Evolutionary conservation across 2,888 invertebrate genomes (phyloP).

Genomic region (Dynastes grantii): DNA sequence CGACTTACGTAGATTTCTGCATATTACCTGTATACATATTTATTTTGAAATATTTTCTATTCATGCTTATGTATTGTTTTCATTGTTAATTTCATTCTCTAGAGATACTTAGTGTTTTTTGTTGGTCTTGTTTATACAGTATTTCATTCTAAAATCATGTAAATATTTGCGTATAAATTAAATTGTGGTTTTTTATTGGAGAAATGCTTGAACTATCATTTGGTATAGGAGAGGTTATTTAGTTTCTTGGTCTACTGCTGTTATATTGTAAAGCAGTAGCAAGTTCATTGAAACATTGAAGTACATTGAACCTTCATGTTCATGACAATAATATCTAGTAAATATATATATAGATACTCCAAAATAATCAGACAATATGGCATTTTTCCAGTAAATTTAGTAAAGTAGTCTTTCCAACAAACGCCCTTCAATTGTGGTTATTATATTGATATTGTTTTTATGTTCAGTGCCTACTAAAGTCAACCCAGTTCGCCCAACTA

Average conservation of each 20-base stretch:
- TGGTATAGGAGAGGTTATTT: too few relatives aligned
- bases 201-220: too few relatives aligned
- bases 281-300: too few relatives aligned
- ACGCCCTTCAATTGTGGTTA: neutral
- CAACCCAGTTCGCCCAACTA: constrained; percentile 69
- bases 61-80: neutral
- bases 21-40: constrained; percentile 32
- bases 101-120: neutral
- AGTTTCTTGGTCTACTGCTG: too few relatives aligned
- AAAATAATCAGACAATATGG: neutral
- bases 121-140: neutral
- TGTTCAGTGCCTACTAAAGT: constrained; percentile 71
- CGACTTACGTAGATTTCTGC: constrained; percentile 25
- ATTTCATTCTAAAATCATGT: neutral
- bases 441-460: neutral
- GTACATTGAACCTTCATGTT: too few relatives aligned
- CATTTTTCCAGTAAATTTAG: constrained; percentile 22
- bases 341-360: too few relatives aligned
- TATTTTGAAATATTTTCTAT: constrained; percentile 2
- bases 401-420: neutral
- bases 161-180: too few relatives aligned
- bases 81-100: neutral
- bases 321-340: too few relatives aligned
- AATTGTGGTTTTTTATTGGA: too few relatives aligned
- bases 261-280: too few relatives aligned